Evolutionary conservation across 2,797 vertebrate species (phyloP), one percentile per base, ranked within the genome.

Genomic region (Neopelma chrysocephalum): DNA sequence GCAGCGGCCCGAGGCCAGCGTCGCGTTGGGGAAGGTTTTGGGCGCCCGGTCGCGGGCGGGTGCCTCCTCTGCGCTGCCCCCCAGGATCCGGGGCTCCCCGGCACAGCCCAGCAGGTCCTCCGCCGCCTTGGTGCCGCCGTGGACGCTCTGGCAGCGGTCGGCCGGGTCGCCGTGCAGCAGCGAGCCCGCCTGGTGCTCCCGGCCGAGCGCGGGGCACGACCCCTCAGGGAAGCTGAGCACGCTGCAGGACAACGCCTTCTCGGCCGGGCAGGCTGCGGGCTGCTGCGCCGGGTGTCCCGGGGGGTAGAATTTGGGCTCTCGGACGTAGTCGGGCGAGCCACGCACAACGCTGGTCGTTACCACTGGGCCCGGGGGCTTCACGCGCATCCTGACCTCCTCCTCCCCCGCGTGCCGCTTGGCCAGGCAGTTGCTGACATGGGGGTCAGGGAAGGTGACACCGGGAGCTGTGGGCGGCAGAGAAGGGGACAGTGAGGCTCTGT

Each of bases 301-400:
- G 3, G 97, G 97, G 97, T 97, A 98, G 96, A 98, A 98, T 82
- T 98, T 98, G 94, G 98, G 97, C 97, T 98, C 98, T 95, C 97
- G 98, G 96, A 97, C 97, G 97, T 97, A 98, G 97, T 98, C 98
- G 72, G 98, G 97, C 79, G 98, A 98, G 97, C 97, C 97, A 16
- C 96, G 97, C 83, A 98, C 95, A 97, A 97, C 96, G 96, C 98
- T 98, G 97, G 97, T 97, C n/a, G 97, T 98, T 94, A 97, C 97
- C 96, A 97, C 97, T 94, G 97, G 97, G 96, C 97, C 98, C 97
- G 98, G 98, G 96, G 98, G 97, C 97, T 98, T 98, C 97, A 98
- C 98, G 91, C 98, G 98, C 97, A 98, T 98, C 97, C 98, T 98
- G 97, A 96, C 95, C 97, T 98, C 97, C 97, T 98, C 98, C 97